Base-by-base conservation (phyloP, 2,888 invertebrate species). In the Ischnus inquisitorius region DNA sequence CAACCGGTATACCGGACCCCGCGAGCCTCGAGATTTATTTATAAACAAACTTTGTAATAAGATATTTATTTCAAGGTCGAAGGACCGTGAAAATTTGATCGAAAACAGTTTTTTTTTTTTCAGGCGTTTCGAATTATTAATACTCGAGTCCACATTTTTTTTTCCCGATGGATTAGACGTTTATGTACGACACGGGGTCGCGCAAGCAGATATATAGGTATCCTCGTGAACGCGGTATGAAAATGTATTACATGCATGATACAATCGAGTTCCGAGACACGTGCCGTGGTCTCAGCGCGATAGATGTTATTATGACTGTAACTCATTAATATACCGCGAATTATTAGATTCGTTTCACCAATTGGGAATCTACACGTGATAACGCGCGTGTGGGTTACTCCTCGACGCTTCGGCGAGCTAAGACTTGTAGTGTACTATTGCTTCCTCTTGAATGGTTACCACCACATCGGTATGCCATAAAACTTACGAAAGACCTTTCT, bases 401-500 rank as follows among this genome's bases (percentile, higher is more conserved):
- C 5, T 34, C 34, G 4, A 12, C 22, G 64, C 19, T 64, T 41
- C 12, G 16, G 39, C 39, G 39, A n/a, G 6, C 19, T 10, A 19
- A 39, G 8, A 14, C 5, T 54, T 62, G 46, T 48, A 71, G 22
- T 43, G 64, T 79, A 71, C 64, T 71, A 64, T 64, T 62, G 41
- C 64, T 79, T 71, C 78, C 62, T 79, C 78, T 64, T 79, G 78
- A 79, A 79, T 79, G 69, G 78, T 41, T 69, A 60, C 68, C n/a
- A 62, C 69, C 12, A 28, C 78, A 64, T 64, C 10, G 78, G 25
- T 39, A 39, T 78, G 43, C 46, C 43, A 54, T 64, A 64, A 79
- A 79, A 79, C 71, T 79, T 64, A 62, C 75, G 71, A 67, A 34
- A 84, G 72, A 77, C 80, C 80, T 84, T 84, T 77, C 83, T 77